Evolutionary conservation across 1,140 invertebrate genomes (phyloP).

Genomic region (Euglossa dilemma): DNA sequence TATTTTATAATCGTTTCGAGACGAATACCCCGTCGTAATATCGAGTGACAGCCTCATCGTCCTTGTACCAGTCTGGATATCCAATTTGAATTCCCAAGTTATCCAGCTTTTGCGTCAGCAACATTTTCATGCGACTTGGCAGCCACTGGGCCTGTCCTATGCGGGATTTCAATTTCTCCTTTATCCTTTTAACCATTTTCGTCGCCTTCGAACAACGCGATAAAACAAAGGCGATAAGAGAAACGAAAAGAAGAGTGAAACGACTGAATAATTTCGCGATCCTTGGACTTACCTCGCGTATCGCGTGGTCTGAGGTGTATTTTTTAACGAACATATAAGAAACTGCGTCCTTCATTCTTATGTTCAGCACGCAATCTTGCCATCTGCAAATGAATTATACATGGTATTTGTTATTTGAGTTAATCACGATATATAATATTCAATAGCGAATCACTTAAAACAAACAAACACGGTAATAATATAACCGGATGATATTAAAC

Average conservation of each 20-base stretch:
- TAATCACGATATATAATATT: too few relatives aligned
- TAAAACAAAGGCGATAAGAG: neutral
- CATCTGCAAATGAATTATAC: constrained; percentile 40
- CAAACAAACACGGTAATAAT: too few relatives aligned
- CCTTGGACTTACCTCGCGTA: constrained; percentile 28
- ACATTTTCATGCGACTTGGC: constrained; percentile 83
- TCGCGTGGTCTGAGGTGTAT: constrained; percentile 19
- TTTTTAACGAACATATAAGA: constrained; percentile 55
- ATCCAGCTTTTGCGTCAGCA: constrained; percentile 84
- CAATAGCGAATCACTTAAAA: too few relatives aligned
- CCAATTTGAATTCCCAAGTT: constrained; percentile 86
- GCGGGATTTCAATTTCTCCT: constrained; percentile 26
- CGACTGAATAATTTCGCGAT: neutral
- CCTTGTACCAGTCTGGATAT: constrained; percentile 85
- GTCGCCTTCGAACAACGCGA: constrained; percentile 33
- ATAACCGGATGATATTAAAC: too few relatives aligned
- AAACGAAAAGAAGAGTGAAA: too few relatives aligned
- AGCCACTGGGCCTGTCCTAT: constrained; percentile 83
- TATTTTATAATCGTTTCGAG: neutral
- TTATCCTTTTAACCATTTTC: constrained; percentile 34
- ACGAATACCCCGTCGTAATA: constrained; percentile 77
- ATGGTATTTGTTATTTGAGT: too few relatives aligned
- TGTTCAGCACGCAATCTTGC: constrained; percentile 33
- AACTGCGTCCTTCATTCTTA: constrained; percentile 48
- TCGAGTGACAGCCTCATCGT: constrained; percentile 81